Evolutionary conservation across 2,113 vertebrate species (phyloP).

Genomic region (Cavia porcellus): DNA sequence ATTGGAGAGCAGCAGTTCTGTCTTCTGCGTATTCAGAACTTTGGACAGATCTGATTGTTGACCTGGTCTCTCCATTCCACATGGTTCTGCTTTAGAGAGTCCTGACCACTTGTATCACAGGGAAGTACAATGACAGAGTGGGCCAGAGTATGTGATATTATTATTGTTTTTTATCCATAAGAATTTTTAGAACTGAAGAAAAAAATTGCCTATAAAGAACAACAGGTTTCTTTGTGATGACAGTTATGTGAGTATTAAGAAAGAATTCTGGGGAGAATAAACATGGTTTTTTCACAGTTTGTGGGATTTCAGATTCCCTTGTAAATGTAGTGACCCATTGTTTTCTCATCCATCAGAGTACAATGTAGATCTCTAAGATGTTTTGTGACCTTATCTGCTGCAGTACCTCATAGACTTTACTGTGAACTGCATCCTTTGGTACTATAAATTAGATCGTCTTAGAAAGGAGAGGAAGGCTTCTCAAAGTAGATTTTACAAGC

Average conservation of each 20-base stretch:
- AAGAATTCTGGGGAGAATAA: constrained; percentile 27
- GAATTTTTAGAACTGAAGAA: constrained; percentile 24
- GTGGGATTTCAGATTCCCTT: background rate
- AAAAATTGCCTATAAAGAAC: background rate
- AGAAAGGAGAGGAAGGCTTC: background rate
- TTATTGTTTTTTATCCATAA: background rate
- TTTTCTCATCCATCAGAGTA: background rate
- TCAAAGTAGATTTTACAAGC: background rate
- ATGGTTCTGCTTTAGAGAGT: background rate
- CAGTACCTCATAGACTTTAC: background rate
- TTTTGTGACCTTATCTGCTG: background rate
- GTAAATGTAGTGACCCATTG: background rate
- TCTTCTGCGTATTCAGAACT: background rate
- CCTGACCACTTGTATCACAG: background rate
- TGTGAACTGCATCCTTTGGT: background rate
- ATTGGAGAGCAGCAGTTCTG: background rate
- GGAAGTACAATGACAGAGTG: background rate
- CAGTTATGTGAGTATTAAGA: background rate
- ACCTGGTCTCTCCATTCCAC: background rate
- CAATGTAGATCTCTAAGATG: background rate
- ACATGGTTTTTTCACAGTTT: background rate
- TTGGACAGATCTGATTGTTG: background rate
- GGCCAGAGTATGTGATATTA: background rate
- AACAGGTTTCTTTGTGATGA: background rate
- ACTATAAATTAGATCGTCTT: background rate